phyloP scores from a whole-genome alignment of 2,113 vertebrate species.

The Chionomys nivalis region DNA sequence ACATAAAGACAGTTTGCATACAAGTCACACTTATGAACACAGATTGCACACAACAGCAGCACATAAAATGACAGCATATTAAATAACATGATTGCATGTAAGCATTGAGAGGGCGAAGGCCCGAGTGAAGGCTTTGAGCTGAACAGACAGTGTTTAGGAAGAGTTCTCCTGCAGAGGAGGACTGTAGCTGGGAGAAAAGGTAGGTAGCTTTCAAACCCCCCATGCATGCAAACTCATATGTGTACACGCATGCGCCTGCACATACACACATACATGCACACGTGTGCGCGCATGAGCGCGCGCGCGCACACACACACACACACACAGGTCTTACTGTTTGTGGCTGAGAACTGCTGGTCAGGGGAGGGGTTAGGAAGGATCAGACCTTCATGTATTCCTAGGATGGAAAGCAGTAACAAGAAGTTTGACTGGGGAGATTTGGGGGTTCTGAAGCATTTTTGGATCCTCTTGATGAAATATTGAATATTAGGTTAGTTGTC shows the following conservation, averaged over 20 bases:
- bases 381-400: background rate
- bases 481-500: background rate
- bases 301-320: background rate
- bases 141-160: background rate
- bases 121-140: background rate
- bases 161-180: background rate
- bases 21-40: background rate
- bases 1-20: background rate
- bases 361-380: background rate
- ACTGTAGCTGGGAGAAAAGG: background rate
- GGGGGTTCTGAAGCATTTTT: background rate
- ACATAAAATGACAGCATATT: background rate
- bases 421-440: background rate
- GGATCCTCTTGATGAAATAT: background rate
- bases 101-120: background rate
- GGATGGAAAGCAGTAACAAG: background rate
- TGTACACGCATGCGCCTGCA: fast-evolving
- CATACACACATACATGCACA: too few relatives aligned
- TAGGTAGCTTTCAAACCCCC: background rate
- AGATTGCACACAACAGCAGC: background rate
- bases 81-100: background rate
- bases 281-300: fast-evolving
- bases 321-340: too few relatives aligned
- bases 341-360: background rate
- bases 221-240: too few relatives aligned